Conservation (phyloP, 2,888 invertebrate genomes). For the Synanthedon formicaeformis region DNA sequence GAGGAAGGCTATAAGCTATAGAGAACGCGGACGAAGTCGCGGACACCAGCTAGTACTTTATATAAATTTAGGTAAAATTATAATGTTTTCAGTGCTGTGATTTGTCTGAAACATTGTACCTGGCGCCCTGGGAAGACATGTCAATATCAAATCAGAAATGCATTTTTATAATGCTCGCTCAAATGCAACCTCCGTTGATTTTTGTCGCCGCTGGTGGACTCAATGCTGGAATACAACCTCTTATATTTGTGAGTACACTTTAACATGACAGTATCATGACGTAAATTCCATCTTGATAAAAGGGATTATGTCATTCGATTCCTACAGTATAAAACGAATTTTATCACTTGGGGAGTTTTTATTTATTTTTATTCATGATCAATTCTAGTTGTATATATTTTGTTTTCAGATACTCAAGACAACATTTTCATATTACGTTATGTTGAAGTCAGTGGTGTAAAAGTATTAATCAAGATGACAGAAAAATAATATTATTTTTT, state of each 20-base stretch:
- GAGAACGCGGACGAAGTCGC: too few relatives aligned
- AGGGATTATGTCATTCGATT: too few relatives aligned
- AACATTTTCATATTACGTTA: slow-evolving; percentile 24
- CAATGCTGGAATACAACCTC: slow-evolving; percentile 23
- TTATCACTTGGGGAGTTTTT: too few relatives aligned
- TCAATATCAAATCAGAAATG: slow-evolving; percentile 21
- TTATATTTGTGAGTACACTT: slow-evolving; percentile 16
- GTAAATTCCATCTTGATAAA: too few relatives aligned
- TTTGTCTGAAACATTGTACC: slow-evolving; percentile 19
- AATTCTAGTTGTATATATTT: not conserved
- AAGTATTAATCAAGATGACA: too few relatives aligned
- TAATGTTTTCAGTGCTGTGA: slow-evolving; percentile 18
- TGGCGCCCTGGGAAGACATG: slow-evolving; percentile 25
- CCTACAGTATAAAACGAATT: too few relatives aligned
- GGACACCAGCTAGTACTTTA: too few relatives aligned
- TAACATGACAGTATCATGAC: too few relatives aligned
- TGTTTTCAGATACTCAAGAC: slow-evolving; percentile 28
- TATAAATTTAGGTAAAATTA: too few relatives aligned
- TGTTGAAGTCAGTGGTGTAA: slow-evolving; percentile 19
- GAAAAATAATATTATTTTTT: too few relatives aligned
- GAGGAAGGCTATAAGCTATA: too few relatives aligned
- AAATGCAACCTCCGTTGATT: slow-evolving; percentile 18
- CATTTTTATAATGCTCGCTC: slow-evolving; percentile 16
- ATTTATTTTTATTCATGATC: too few relatives aligned
- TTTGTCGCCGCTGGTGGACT: slow-evolving; percentile 23